phyloP scores from a whole-genome alignment of 2,113 vertebrate species.

The Tauraco erythrolophus region DNA sequence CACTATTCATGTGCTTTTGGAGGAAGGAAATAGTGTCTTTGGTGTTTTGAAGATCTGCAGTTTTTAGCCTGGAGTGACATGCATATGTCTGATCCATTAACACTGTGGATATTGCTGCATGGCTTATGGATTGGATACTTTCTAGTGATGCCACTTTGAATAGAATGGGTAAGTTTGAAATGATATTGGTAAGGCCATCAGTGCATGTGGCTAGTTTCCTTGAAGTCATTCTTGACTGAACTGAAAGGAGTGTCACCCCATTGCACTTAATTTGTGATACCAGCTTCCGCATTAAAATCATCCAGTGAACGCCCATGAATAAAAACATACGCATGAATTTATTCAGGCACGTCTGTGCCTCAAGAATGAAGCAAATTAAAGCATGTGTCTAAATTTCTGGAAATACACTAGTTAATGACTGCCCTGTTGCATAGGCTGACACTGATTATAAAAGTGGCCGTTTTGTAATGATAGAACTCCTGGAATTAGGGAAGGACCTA shows the following conservation, averaged over 20 bases:
- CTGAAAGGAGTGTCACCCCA: background rate
- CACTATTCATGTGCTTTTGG: background rate
- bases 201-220: background rate
- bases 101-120: background rate
- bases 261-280: background rate
- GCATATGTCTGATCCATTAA: background rate
- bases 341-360: background rate
- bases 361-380: background rate
- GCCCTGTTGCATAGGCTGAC: background rate
- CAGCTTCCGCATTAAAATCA: background rate
- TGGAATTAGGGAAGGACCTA: background rate
- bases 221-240: background rate
- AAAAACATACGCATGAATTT: background rate
- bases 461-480: background rate
- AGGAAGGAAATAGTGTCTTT: background rate
- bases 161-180: background rate
- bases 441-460: background rate
- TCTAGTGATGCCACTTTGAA: background rate
- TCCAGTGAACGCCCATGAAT: background rate
- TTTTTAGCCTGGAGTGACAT: background rate
- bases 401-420: background rate
- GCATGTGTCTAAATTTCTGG: background rate
- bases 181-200: background rate
- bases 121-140: background rate
- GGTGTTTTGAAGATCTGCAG: accelerated